Conservation (phyloP, 2,797 vertebrate genomes). For the Myotis vivesi region DNA sequence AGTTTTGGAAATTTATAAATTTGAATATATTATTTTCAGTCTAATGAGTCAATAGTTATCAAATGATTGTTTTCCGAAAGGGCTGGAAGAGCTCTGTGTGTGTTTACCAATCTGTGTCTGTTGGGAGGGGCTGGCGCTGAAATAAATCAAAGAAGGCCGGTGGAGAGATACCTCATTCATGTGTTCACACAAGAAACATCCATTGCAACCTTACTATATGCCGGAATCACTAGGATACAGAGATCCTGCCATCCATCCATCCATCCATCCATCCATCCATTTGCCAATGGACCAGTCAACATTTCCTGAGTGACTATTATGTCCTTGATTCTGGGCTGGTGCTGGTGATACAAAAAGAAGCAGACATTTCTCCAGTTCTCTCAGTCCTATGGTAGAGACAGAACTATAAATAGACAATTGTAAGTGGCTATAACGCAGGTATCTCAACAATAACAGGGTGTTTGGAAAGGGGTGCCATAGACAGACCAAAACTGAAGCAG, state of each 20-base stretch:
- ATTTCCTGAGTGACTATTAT: neutral
- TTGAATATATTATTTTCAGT: slow-evolving; percentile 18
- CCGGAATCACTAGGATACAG: neutral
- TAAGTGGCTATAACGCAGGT: neutral
- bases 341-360: neutral
- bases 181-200: neutral
- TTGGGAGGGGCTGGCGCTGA: neutral
- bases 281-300: neutral
- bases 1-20: slow-evolving; percentile 30
- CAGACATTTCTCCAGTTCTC: neutral
- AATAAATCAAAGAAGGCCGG: neutral
- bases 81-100: neutral
- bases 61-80: neutral
- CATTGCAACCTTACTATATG: neutral
- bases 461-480: neutral
- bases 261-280: neutral
- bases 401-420: neutral
- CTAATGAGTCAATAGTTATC: neutral
- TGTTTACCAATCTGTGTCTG: neutral
- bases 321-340: neutral
- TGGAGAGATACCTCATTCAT: neutral
- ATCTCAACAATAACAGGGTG: neutral
- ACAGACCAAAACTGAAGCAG: neutral
- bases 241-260: neutral
- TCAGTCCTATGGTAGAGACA: neutral